Percentiles rank a stretch among this genome's conserved stretches.
Evolutionary conservation across 2,888 invertebrate species (phyloP).

Genomic region (Xestia xanthographa): DNA sequence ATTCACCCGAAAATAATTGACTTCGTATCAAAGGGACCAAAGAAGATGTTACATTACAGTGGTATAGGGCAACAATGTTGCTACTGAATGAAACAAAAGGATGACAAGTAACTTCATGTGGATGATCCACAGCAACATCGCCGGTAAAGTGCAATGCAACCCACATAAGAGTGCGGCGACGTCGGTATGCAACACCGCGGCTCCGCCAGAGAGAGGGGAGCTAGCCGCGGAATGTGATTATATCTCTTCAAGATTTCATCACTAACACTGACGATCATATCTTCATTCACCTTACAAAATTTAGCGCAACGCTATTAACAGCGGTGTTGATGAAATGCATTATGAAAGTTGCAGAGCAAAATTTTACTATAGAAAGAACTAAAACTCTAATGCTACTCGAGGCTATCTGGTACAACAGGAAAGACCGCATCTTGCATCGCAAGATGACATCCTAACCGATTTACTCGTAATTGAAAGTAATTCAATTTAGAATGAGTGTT

Average conservation of each 20-base stretch:
- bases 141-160: constrained; percentile 70
- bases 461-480: constrained; percentile 81
- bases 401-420: constrained; percentile 59
- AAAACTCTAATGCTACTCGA: constrained; percentile 53
- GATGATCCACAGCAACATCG: constrained; percentile 53
- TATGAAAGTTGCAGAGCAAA: constrained; percentile 59
- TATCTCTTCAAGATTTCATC: constrained; percentile 81
- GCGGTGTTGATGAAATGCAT: constrained; percentile 62
- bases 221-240: constrained; percentile 85
- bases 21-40: constrained; percentile 2
- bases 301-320: constrained; percentile 68
- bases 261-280: constrained; percentile 74
- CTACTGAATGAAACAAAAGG: constrained; percentile 11
- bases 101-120: constrained; percentile 28
- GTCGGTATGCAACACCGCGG: constrained; percentile 74
- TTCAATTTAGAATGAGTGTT: constrained; percentile 79
- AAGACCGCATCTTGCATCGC: constrained; percentile 64
- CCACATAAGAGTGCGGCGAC: constrained; percentile 73
- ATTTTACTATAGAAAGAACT: constrained; percentile 49
- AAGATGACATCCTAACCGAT: constrained; percentile 79
- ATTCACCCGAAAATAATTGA: constrained; percentile 11
- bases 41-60: neutral
- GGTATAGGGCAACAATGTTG: constrained; percentile 7
- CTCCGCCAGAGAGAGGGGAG: constrained; percentile 71
- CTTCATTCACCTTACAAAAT: constrained; percentile 72